phyloP scores from a whole-genome alignment of 2,113 vertebrate genomes.

The Vidua chalybeata region DNA sequence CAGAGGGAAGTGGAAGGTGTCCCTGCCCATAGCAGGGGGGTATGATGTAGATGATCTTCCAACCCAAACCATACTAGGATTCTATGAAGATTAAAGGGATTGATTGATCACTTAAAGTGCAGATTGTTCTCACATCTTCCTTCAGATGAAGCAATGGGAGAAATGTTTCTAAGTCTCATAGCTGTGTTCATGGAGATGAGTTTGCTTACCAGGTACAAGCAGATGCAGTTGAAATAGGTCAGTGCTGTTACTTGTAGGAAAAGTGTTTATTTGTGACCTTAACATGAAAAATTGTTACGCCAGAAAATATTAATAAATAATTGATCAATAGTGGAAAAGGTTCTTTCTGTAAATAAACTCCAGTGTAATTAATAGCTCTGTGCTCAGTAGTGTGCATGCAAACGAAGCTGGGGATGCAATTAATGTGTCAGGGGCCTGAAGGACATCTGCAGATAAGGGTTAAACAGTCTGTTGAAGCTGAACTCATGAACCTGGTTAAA shows the following conservation, averaged over 20 bases:
- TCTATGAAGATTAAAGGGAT: neutral
- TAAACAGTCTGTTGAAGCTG: slow-evolving; percentile 81
- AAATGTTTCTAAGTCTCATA: neutral
- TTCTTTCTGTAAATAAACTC: slow-evolving; percentile 84
- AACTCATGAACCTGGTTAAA: slow-evolving; percentile 72
- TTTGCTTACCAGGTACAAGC: neutral
- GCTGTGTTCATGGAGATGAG: neutral
- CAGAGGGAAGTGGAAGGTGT: neutral
- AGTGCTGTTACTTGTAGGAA: slow-evolving; percentile 19
- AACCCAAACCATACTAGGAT: neutral
- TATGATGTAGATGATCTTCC: neutral
- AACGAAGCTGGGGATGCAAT: slow-evolving; percentile 81
- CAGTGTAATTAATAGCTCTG: slow-evolving; percentile 89
- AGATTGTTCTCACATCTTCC: neutral
- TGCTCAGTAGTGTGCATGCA: slow-evolving; percentile 86
- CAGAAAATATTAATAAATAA: slow-evolving; percentile 86
- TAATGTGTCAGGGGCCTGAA: slow-evolving; percentile 80
- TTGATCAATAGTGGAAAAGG: slow-evolving; percentile 88
- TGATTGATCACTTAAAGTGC: neutral
- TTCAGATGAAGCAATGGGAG: neutral
- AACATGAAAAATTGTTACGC: slow-evolving; percentile 73
- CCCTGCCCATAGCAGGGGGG: neutral
- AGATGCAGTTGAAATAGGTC: slow-evolving; percentile 12
- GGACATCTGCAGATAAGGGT: slow-evolving; percentile 85
- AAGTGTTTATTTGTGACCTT: slow-evolving; percentile 56